phyloP scores from a whole-genome alignment of 2,113 vertebrate species.

The Ctenomys sociabilis region DNA sequence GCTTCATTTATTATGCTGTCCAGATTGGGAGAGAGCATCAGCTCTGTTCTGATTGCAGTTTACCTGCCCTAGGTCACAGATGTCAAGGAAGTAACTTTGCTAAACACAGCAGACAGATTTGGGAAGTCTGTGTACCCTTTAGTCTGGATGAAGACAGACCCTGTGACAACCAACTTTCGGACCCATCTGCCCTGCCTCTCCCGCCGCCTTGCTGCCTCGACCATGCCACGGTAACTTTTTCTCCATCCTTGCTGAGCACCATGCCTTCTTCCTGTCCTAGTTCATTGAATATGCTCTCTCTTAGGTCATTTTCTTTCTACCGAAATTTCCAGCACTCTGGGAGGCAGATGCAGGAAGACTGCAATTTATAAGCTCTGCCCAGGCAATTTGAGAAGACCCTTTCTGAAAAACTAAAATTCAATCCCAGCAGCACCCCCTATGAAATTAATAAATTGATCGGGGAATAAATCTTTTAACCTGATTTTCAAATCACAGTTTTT shows the following conservation, averaged over 20 bases:
- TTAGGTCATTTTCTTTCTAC: not conserved
- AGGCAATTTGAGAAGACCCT: not conserved
- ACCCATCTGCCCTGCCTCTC: not conserved
- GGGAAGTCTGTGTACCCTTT: not conserved
- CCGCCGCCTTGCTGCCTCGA: not conserved
- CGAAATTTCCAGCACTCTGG: not conserved
- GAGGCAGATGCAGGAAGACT: not conserved
- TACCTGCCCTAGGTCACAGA: not conserved
- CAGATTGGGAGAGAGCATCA: not conserved
- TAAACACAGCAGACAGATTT: not conserved
- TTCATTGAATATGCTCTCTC: not conserved
- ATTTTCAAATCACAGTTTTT: constrained; percentile 26
- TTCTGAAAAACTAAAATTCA: not conserved
- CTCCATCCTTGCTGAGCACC: not conserved
- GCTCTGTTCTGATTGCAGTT: not conserved
- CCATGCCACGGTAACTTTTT: not conserved
- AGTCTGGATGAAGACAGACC: not conserved
- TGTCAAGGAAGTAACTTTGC: not conserved
- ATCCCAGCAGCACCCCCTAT: not conserved
- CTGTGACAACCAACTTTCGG: not conserved
- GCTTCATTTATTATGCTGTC: not conserved
- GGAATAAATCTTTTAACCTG: constrained; percentile 39
- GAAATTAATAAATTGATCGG: constrained; percentile 25
- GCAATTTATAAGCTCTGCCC: not conserved
- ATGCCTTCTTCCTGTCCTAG: not conserved